phyloP scores from a whole-genome alignment of 2,888 invertebrate genomes.

The Lycocerus yunnanus region DNA sequence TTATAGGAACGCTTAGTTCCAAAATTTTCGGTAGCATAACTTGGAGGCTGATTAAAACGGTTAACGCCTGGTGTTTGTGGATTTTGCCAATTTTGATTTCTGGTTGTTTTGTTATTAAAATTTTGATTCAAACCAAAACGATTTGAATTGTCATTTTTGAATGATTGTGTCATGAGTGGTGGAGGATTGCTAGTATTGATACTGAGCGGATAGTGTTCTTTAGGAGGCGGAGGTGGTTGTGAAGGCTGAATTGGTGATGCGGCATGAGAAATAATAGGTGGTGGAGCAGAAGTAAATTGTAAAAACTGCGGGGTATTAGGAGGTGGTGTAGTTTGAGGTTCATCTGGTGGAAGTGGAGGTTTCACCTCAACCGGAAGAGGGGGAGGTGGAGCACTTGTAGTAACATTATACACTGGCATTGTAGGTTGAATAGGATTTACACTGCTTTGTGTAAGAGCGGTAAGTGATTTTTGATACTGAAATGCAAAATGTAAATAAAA shows the following conservation, averaged over 20 bases:
- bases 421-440: constrained; percentile 35
- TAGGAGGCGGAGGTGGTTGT: constrained; percentile 45
- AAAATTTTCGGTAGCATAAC: neutral
- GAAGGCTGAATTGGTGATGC: constrained; percentile 34
- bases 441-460: constrained; percentile 42
- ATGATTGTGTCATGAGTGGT: neutral
- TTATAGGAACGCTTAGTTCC: constrained; percentile 28
- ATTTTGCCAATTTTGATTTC: constrained; percentile 20
- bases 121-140: constrained; percentile 11
- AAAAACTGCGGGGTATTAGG: constrained; percentile 34
- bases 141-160: neutral
- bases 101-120: constrained; percentile 9
- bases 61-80: constrained; percentile 6
- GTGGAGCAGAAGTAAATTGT: constrained; percentile 39
- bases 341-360: constrained; percentile 54
- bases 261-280: constrained; percentile 37
- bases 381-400: constrained; percentile 54
- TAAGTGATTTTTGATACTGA: constrained; percentile 61
- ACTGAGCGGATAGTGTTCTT: constrained; percentile 40
- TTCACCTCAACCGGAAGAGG: constrained; percentile 56
- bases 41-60: constrained; percentile 17
- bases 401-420: constrained; percentile 41
- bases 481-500: constrained; percentile 38
- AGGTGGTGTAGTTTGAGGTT: constrained; percentile 41
- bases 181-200: constrained; percentile 21